Evolutionary conservation across 2,888 invertebrate species (phyloP), one percentile per base, ranked within the genome.

Genomic region (Patella ulyssiponensis): DNA sequence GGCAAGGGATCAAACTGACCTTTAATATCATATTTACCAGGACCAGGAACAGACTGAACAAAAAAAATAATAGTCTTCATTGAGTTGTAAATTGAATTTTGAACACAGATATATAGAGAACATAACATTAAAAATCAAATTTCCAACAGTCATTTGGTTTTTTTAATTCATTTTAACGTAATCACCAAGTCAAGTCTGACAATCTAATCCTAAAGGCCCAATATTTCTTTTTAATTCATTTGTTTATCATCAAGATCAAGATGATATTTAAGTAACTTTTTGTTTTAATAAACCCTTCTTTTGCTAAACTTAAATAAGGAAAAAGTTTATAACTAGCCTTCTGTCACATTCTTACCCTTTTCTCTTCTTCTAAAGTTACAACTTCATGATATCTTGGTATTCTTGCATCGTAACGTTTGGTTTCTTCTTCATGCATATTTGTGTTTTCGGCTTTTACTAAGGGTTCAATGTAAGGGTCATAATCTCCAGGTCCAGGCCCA

Each of bases 401-500:
- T 71, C 86, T 83, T 9, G 91, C 85, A 77, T 91, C 91, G 73
- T 85, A 88, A 71, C 87, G 84, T 20, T 84, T 82, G 15, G 80
- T 81, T 27, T 86, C 86, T 33, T 81, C 79, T 11, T 82, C 82
- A 3, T 77, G 80, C 20, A 84, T 76, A 79, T 88, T 86, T 51
- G 86, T 73, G 79, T 89, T 89, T 78, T 89, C 88, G 4, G 84
- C 79, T 71, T 79, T 80, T 54, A 81, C 53, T 23, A 72, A 78
- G 2, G 82, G 44, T 14, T 88, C 85, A 7, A 76, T 72, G 76
- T 85, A 88, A 0, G 90, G 90, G 27, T 92, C 91, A 81, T 92
- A 92, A 74, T 91, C 89, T 4, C 91, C 91, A 0, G 91, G 92
- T 9, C 91, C 92, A 0, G 91, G 92, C 0, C 91, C 91, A 1